Evolutionary conservation across 2,888 invertebrate genomes (phyloP), one percentile per base, ranked within the genome.

Genomic region (Epinotia bilunana): DNA sequence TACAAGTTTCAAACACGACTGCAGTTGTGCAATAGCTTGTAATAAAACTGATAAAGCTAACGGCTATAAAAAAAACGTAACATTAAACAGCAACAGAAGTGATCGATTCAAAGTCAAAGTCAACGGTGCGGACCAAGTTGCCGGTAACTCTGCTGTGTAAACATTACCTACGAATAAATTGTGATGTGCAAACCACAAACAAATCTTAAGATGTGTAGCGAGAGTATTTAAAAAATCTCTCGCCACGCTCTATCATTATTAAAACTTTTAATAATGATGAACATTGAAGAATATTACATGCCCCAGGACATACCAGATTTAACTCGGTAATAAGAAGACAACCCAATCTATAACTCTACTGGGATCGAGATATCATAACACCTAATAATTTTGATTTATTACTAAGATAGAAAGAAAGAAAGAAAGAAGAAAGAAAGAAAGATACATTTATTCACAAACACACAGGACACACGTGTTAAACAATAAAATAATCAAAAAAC

Each of bases 21-120:
- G 58, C 63, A 58, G 60, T 58, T 58, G 46, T 74, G 74, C 58
- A 64, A 67, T 70, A 7, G 58, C 33, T 33, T 64, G 64, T 63
- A 64, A 70, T 64, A 74, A 28, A 20, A 49, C 68, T 69, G 69
- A 69, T 74, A 74, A 64, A 46, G 65, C 64, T 71, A 60, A 60
- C 53, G 53, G 43, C 61, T 20, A 65, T 67, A 67, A 71, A 71
- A 23, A 67, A 67, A 55, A 57, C 55, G 43, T 68, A 74, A 74
- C 69, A 70, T 70, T 74, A 69, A 74, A 72, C 65, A 67, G 57
- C 67, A 75, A 75, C 61, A 62, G 55, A 75, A 72, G 70, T 65
- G 72, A 72, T 67, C 55, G 67, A 75, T 62, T 61, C 71, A 67
- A 61, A 75, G 71, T 72, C 75, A 75, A 74, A 74, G 74, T 65